phyloP scores from a whole-genome alignment of 2,888 invertebrate genomes.

The Agriopis aurantiaria region DNA sequence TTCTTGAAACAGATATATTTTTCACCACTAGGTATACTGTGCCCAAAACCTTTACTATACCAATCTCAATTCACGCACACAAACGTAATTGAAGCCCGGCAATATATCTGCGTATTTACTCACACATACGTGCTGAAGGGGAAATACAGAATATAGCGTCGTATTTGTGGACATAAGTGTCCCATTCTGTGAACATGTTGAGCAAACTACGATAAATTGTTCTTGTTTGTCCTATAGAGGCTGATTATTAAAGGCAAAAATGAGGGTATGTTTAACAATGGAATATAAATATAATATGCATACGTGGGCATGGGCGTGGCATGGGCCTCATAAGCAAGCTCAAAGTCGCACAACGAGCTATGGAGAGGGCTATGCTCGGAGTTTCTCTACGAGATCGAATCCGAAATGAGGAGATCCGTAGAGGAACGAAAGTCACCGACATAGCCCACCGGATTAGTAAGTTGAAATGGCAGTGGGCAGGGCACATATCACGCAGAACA shows the following conservation, averaged over 20 bases:
- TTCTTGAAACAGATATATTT: background rate
- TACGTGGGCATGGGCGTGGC: too few relatives aligned
- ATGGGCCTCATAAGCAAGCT: too few relatives aligned
- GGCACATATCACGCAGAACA: too few relatives aligned
- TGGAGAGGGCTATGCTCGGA: too few relatives aligned
- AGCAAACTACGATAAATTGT: slow-evolving; percentile 23
- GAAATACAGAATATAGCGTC: slow-evolving; percentile 24
- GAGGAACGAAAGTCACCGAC: too few relatives aligned
- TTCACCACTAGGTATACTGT: slow-evolving; percentile 10
- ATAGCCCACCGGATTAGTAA: too few relatives aligned
- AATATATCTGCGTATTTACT: slow-evolving; percentile 21
- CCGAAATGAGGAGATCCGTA: too few relatives aligned
- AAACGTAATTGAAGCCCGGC: slow-evolving; percentile 6
- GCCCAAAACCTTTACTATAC: background rate
- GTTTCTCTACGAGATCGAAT: too few relatives aligned
- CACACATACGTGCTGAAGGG: slow-evolving; percentile 11
- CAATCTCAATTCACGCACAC: slow-evolving; percentile 22
- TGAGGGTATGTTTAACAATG: slow-evolving; percentile 1
- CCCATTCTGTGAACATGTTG: slow-evolving; percentile 20
- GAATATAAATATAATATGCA: background rate
- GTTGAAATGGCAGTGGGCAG: too few relatives aligned
- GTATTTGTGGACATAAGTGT: slow-evolving; percentile 31
- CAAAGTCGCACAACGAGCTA: too few relatives aligned
- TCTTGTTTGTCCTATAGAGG: slow-evolving; percentile 15
- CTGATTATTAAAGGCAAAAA: slow-evolving; percentile 8